phyloP scores from a whole-genome alignment of 2,113 vertebrate species.

The Ibidorhyncha struthersii region DNA sequence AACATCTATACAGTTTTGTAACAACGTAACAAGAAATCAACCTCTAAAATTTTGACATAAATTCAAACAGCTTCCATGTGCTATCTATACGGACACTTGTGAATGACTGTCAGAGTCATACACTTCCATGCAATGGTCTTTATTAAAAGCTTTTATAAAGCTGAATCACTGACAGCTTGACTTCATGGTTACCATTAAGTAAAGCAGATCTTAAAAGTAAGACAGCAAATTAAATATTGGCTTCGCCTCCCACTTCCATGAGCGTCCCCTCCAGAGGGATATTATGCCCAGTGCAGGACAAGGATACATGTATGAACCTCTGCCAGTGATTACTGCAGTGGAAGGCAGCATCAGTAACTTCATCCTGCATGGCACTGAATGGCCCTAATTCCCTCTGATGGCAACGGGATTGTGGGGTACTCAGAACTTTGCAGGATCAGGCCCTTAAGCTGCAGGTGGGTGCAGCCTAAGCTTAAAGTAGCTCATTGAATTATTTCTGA shows the following conservation, averaged over 20 bases:
- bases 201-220: conserved; percentile 22
- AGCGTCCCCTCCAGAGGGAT: not conserved
- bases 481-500: conserved; percentile 33
- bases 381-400: not conserved
- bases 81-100: not conserved
- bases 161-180: not conserved
- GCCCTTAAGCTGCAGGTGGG: not conserved
- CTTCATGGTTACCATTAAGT: conserved; percentile 51
- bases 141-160: not conserved
- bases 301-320: not conserved
- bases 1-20: not conserved
- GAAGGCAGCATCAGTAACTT: not conserved
- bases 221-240: not conserved
- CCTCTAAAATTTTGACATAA: not conserved
- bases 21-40: not conserved
- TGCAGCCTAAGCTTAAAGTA: not conserved
- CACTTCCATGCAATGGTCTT: not conserved
- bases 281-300: not conserved
- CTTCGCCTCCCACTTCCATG: not conserved
- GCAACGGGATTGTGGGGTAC: not conserved
- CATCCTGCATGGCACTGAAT: not conserved
- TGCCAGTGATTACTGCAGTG: not conserved
- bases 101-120: not conserved
- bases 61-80: not conserved
- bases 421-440: not conserved